A percentile compares a stretch with the other conserved stretches of the same genome.
Conservation (phyloP, 1,140 invertebrate species). For the Camponotus pennsylvanicus region DNA sequence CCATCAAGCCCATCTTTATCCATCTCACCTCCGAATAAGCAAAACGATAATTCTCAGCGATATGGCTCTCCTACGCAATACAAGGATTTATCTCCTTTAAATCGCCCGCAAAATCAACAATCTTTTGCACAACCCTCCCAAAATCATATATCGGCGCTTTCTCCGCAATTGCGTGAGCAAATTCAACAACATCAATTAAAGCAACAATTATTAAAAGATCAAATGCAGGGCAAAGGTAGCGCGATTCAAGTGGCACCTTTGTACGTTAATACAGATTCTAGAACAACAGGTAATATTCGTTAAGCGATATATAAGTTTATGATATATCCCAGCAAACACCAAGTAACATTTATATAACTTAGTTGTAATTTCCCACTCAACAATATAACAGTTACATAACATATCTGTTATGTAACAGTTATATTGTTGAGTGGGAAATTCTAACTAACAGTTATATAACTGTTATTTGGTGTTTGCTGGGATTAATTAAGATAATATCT, state of each 20-base stretch:
- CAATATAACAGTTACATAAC: too few relatives aligned
- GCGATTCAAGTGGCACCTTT: slow-evolving; percentile 79
- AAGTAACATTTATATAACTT: too few relatives aligned
- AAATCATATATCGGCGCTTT: slow-evolving; percentile 77
- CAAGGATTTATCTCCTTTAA: slow-evolving; percentile 72
- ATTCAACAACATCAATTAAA: slow-evolving; percentile 83
- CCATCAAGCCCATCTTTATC: slow-evolving; percentile 77
- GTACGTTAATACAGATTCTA: slow-evolving; percentile 84
- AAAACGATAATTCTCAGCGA: slow-evolving; percentile 73
- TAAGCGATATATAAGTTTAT: background rate
- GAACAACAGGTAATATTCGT: slow-evolving; percentile 71
- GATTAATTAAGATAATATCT: too few relatives aligned
- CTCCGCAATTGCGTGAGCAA: slow-evolving; percentile 80
- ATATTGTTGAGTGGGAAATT: too few relatives aligned
- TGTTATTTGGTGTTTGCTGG: too few relatives aligned
- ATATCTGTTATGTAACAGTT: too few relatives aligned
- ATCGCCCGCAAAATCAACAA: slow-evolving; percentile 68
- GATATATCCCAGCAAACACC: too few relatives aligned
- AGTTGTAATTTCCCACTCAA: too few relatives aligned
- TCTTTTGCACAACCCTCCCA: slow-evolving; percentile 66
- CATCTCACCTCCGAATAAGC: slow-evolving; percentile 74
- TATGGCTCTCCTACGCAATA: slow-evolving; percentile 69
- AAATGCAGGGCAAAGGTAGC: slow-evolving; percentile 82
- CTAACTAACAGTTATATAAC: too few relatives aligned
- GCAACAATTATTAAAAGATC: slow-evolving; percentile 81